A percentile compares a stretch with the other conserved stretches of the same genome.
phyloP scores from a whole-genome alignment of 2,113 vertebrate genomes.

The Cochlearius cochlearius region DNA sequence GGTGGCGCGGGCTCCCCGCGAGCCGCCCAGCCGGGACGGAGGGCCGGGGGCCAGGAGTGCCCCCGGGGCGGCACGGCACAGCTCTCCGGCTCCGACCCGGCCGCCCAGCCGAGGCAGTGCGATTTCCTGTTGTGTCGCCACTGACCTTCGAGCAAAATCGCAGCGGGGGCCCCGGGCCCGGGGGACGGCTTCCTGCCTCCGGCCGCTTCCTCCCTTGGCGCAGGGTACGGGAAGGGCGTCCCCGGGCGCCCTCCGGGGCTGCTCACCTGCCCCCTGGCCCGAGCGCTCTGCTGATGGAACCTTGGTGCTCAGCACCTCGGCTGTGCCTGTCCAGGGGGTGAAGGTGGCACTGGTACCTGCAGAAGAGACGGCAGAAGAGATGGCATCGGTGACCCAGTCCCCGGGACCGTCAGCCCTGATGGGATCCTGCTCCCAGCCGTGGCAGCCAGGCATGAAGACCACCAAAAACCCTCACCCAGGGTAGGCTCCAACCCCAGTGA shows the following conservation, averaged over 20 bases:
- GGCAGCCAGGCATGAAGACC: neutral
- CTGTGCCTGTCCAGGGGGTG: neutral
- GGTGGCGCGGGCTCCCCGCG: neutral
- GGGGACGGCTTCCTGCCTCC: constrained; percentile 57
- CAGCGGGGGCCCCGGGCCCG: neutral
- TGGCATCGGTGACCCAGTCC: rapidly evolving
- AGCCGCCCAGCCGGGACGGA: neutral
- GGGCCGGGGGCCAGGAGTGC: neutral
- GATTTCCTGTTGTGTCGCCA: constrained; percentile 70
- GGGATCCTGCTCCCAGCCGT: rapidly evolving
- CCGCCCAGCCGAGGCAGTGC: neutral
- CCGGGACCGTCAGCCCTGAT: rapidly evolving
- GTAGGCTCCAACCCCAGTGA: neutral
- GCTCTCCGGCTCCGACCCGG: neutral
- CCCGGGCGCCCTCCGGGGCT: neutral
- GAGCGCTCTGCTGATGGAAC: rapidly evolving
- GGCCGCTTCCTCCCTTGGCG: constrained; percentile 60
- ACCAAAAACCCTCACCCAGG: neutral
- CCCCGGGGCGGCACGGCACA: neutral
- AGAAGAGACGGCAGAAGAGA: neutral
- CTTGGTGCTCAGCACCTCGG: rapidly evolving
- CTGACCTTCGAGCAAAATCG: constrained; percentile 52
- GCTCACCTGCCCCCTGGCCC: constrained; percentile 18
- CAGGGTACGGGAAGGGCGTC: neutral
- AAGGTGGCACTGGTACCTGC: neutral